Conservation (phyloP, 2,888 invertebrate species). For the Trimorus sp. region DNA sequence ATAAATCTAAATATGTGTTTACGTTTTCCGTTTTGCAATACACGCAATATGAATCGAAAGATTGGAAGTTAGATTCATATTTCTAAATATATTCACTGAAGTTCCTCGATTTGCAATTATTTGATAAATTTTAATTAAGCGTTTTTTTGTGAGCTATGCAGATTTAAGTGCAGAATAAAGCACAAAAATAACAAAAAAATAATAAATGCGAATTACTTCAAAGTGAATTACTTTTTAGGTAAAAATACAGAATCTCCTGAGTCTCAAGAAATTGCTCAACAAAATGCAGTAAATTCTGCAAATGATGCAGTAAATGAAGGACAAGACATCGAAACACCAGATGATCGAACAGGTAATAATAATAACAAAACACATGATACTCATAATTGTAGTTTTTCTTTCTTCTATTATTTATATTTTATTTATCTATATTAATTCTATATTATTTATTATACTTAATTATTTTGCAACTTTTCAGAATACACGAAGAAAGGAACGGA, state of each 20-base stretch:
- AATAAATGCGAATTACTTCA: constrained; percentile 1
- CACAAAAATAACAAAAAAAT: not conserved
- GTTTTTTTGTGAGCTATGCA: constrained; percentile 1
- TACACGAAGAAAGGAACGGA: constrained; percentile 16
- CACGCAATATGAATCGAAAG: constrained; percentile 4
- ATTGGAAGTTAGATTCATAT: constrained; percentile 1
- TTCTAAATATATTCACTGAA: not conserved
- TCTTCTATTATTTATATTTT: too few relatives aligned
- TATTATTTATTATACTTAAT: not conserved
- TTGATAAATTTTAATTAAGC: not conserved
- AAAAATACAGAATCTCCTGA: not conserved
- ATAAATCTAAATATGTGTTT: not conserved
- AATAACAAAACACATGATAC: not conserved
- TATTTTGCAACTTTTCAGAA: not conserved
- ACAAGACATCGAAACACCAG: not conserved
- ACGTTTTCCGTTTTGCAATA: not conserved
- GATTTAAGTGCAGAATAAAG: constrained; percentile 2
- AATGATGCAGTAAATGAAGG: not conserved
- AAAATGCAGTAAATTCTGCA: not conserved
- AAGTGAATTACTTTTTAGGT: not conserved
- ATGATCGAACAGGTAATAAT: constrained; percentile 1
- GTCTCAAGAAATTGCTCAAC: not conserved
- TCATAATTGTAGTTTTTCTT: too few relatives aligned
- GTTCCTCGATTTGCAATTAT: not conserved
- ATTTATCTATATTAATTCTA: not conserved